Evolutionary conservation across 2,797 vertebrate genomes (phyloP).

Genomic region (Rhabdophis nuchalis): DNA sequence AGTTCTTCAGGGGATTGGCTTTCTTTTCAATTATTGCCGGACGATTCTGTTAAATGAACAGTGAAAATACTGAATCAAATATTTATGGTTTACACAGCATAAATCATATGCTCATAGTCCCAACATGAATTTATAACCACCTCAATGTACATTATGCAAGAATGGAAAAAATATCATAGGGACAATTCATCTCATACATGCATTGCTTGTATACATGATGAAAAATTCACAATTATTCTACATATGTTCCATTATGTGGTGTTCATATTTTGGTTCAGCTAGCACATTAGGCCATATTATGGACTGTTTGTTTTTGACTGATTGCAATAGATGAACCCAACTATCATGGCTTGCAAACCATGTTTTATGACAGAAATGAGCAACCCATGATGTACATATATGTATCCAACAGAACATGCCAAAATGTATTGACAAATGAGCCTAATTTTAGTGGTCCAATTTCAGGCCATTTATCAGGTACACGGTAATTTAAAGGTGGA

Average conservation of each 20-base stretch:
- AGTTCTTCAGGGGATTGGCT: slow-evolving; percentile 53
- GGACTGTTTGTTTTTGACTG: neutral
- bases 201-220: slow-evolving; percentile 8
- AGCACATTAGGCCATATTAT: neutral
- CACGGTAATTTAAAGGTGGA: neutral
- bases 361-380: neutral
- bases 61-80: slow-evolving; percentile 58
- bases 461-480: neutral
- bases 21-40: slow-evolving; percentile 49
- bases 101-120: slow-evolving; percentile 50
- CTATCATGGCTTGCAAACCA: neutral
- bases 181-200: slow-evolving; percentile 24
- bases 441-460: neutral
- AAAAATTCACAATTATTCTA: slow-evolving; percentile 33
- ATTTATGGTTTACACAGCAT: slow-evolving; percentile 62
- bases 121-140: slow-evolving; percentile 42
- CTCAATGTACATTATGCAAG: slow-evolving; percentile 37
- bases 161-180: slow-evolving; percentile 28
- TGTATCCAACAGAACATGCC: neutral
- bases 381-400: neutral
- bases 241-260: neutral
- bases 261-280: neutral
- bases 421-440: neutral
- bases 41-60: slow-evolving; percentile 58
- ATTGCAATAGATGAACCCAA: neutral